Evolutionary conservation across 2,113 vertebrate genomes (phyloP), one percentile per base, ranked within the genome.

Genomic region (Spea bombifrons): DNA sequence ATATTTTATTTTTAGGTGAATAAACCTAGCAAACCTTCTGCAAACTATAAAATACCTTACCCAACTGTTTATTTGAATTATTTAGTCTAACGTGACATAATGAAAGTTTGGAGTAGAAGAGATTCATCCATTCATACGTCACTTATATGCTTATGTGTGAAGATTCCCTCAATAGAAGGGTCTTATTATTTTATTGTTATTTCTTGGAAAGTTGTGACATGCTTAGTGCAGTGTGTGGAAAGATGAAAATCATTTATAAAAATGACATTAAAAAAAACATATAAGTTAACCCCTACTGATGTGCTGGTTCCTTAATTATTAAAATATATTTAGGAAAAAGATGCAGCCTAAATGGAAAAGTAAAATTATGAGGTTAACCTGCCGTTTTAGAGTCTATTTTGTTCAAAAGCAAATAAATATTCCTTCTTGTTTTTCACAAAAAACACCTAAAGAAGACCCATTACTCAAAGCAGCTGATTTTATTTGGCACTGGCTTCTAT

Each of bases 11-110:
- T 59, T 59, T 15, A 61, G 43, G 57, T 73, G 53, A 73, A 45
- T 73, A 73, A 73, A 59, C 71, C 7, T 59, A 73, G 61, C 71
- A 46, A 13, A n/a, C 71, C 16, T 73, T 7, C 47, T 52, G 52
- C 71, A 73, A 73, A 16, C 53, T 16, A 55, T 43, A 73, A 73
- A 73, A 73, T 73, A 59, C 55, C 47, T 57, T 59, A 72, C 71
- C 44, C 47, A 10, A 59, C 44, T 73, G 53, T 73, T 16, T 61
- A 47, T 45, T 45, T 73, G 44, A 73, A 59, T 73, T 13, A 47
- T 9, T 7, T 61, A 73, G 53, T 73, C 53, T 5, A 43, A 46
- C 55, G 45, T 30, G 6, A 8, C 43, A 13, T 53, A 50, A 71
- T 45, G 45, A 73, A 15, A 47, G 4, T 13, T 72, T 59, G 30